These are phyloP conservation scores for Solea senegalensis DNA, from an alignment of 2,113 vertebrate species.

Conservation along the genomic window DNA sequence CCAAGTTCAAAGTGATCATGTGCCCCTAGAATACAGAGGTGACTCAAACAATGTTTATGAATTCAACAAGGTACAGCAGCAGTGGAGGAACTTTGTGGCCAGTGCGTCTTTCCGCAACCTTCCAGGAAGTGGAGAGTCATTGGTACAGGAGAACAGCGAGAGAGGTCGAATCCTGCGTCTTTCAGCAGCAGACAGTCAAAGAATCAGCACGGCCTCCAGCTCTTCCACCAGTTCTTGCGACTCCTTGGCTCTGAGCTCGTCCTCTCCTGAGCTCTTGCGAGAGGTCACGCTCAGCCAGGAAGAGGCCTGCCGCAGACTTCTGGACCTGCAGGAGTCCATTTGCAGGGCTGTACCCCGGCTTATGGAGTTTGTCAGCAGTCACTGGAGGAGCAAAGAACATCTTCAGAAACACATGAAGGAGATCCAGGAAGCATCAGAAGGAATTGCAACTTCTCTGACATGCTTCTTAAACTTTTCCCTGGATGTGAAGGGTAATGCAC, in stretches of 20 bases:
- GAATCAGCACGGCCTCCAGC: conserved; percentile 83
- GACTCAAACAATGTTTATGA: conserved; percentile 76
- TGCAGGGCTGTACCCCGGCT: conserved; percentile 81
- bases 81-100: conserved; percentile 42
- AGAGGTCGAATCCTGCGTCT: conserved; percentile 11
- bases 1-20: conserved; percentile 45
- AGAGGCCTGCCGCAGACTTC: conserved; percentile 78
- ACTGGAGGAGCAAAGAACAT: conserved; percentile 86
- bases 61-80: conserved; percentile 69
- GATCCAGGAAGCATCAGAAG: conserved; percentile 83
- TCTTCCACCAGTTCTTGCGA: conserved; percentile 83
- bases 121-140: conserved; percentile 18
- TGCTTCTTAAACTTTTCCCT: conserved; percentile 87
- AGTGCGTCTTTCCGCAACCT: conserved; percentile 18
- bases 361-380: conserved; percentile 92
- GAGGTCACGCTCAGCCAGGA: conserved; percentile 82
- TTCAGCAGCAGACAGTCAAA: conserved; percentile 76
- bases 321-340: conserved; percentile 84
- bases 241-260: conserved; percentile 69
- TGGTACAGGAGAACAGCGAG: conserved; percentile 23
- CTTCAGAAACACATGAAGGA: conserved; percentile 85
- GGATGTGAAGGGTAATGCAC: conserved; percentile 78
- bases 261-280: conserved; percentile 77
- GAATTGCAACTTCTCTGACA: conserved; percentile 77
- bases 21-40: conserved; percentile 67